Evolutionary conservation across 2,797 vertebrate genomes (phyloP).

Genomic region (Lacerta bilineata): DNA sequence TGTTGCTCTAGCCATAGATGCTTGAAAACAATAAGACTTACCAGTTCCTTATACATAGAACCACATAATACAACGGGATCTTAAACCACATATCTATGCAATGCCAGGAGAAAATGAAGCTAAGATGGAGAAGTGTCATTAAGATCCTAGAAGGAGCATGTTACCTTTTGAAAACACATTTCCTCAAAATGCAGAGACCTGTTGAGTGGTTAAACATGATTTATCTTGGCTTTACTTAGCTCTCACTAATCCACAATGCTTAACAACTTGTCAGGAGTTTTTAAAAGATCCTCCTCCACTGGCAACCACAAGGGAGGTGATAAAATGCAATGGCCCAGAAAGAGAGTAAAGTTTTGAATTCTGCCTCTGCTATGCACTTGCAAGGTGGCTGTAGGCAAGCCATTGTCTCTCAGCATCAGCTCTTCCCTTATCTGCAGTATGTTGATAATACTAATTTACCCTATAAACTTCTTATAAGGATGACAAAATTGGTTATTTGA

Average conservation of each 20-base stretch:
- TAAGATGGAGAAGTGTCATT: background rate
- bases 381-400: background rate
- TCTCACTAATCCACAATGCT: background rate
- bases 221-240: background rate
- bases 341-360: background rate
- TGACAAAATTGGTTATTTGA: background rate
- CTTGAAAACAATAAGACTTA: background rate
- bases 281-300: background rate
- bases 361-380: background rate
- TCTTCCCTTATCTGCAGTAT: background rate
- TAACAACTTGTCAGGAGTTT: background rate
- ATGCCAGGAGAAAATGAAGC: background rate
- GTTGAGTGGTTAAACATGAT: background rate
- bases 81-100: background rate
- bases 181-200: background rate
- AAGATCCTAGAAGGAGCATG: background rate
- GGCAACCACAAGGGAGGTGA: background rate
- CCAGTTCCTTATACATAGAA: background rate
- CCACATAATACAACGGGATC: background rate
- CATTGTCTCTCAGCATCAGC: background rate
- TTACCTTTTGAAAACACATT: background rate
- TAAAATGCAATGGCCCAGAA: background rate
- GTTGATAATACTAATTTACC: background rate
- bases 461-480: background rate
- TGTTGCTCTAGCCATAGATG: background rate